Conservation (phyloP, 2,113 vertebrate genomes). For the Nyctereutes procyonoides region DNA sequence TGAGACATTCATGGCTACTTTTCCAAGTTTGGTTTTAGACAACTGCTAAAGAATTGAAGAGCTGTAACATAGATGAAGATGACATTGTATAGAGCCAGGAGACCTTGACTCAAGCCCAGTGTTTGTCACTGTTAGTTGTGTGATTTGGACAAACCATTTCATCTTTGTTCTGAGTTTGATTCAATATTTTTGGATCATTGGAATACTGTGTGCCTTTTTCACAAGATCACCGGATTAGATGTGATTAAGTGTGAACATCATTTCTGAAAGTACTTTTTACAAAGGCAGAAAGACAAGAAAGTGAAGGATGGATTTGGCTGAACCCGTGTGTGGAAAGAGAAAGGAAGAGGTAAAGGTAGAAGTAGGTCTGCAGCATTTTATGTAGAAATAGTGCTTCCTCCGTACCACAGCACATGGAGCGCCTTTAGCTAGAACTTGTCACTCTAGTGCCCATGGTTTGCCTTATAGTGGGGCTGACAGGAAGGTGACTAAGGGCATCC, state of each 20-base stretch:
- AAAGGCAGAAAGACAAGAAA: neutral
- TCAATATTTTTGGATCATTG: no score
- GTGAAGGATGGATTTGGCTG: neutral
- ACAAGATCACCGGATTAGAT: neutral
- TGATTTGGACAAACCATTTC: neutral
- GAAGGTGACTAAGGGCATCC: neutral
- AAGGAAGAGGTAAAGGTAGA: neutral
- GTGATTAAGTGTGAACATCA: neutral
- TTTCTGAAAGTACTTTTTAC: neutral
- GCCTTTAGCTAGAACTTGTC: neutral
- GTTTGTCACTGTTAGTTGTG: neutral
- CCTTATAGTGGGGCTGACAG: neutral
- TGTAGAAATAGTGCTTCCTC: neutral
- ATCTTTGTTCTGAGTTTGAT: neutral
- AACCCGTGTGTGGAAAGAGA: neutral
- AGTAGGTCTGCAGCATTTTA: neutral
- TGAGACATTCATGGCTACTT: neutral
- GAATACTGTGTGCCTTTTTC: neutral
- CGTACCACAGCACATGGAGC: neutral
- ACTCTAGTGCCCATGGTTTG: neutral
- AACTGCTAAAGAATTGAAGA: neutral
- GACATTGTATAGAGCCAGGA: neutral
- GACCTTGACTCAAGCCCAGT: neutral
- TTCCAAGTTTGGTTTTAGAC: slow-evolving; percentile 7
- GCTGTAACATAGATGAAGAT: neutral